phyloP scores from a whole-genome alignment of 2,797 vertebrate genomes.

The Calcarius lapponicus region DNA sequence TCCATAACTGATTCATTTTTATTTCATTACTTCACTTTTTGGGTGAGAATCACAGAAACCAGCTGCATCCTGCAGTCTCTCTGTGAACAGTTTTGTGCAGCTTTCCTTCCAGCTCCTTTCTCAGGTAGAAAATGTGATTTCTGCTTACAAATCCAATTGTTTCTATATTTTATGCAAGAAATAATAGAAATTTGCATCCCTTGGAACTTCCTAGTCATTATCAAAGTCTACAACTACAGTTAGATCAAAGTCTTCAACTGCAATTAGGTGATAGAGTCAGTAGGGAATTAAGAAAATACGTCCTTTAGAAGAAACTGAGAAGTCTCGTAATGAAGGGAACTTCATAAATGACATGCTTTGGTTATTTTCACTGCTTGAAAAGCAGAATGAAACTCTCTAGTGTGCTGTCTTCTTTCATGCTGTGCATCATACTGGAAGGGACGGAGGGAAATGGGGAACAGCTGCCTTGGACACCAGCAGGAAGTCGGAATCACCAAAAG shows the following conservation, averaged over 20 bases:
- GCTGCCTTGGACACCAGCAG: background rate
- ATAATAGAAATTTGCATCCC: background rate
- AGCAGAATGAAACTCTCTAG: background rate
- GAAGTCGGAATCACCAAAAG: background rate
- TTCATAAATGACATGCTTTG: background rate
- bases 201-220: conserved; percentile 8
- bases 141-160: background rate
- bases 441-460: background rate
- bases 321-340: background rate
- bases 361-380: background rate
- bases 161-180: background rate
- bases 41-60: background rate
- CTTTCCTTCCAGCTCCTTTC: background rate
- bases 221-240: background rate
- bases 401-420: background rate
- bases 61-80: background rate
- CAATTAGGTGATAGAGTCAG: background rate
- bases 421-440: background rate
- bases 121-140: conserved; percentile 1
- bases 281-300: background rate
- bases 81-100: background rate
- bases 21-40: background rate
- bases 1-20: background rate
- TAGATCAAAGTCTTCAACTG: background rate
- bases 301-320: background rate